phyloP scores from a whole-genome alignment of 2,888 invertebrate genomes.

The Mylabris sibirica region DNA sequence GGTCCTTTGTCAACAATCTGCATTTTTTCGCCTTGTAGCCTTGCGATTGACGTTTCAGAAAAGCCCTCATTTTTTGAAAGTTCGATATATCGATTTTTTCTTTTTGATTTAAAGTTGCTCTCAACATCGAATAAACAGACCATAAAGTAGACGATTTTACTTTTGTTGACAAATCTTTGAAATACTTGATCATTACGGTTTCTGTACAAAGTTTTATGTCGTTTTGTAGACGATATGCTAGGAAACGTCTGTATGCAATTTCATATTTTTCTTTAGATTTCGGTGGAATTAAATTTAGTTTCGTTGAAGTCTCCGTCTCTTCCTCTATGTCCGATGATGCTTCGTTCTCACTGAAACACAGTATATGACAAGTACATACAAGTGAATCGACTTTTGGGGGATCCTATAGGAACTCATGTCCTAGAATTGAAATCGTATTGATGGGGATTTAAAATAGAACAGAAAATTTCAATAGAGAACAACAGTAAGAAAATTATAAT shows the following conservation, averaged over 20 bases:
- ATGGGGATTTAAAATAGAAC: too few relatives aligned
- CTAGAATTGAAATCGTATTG: background rate
- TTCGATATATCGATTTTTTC: conserved; percentile 23
- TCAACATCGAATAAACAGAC: conserved; percentile 27
- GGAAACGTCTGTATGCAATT: conserved; percentile 20
- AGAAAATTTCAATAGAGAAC: too few relatives aligned
- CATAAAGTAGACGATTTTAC: conserved; percentile 29
- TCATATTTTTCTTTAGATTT: conserved; percentile 24
- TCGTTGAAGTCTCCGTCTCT: background rate
- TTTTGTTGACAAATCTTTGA: conserved; percentile 21
- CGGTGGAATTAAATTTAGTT: background rate
- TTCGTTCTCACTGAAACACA: background rate
- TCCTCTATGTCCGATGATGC: background rate
- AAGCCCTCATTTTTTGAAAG: conserved; percentile 28
- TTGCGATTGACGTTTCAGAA: conserved; percentile 39
- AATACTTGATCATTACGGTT: conserved; percentile 25
- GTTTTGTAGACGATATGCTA: conserved; percentile 24
- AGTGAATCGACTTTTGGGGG: background rate
- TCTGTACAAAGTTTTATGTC: conserved; percentile 24
- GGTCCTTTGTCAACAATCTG: conserved; percentile 38
- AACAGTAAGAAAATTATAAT: too few relatives aligned
- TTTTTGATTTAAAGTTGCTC: conserved; percentile 20
- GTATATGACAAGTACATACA: background rate
- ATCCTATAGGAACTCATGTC: background rate
- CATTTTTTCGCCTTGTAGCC: conserved; percentile 46